Base-by-base conservation (phyloP, 1,140 invertebrate genomes). In the Drosophila miranda region DNA sequence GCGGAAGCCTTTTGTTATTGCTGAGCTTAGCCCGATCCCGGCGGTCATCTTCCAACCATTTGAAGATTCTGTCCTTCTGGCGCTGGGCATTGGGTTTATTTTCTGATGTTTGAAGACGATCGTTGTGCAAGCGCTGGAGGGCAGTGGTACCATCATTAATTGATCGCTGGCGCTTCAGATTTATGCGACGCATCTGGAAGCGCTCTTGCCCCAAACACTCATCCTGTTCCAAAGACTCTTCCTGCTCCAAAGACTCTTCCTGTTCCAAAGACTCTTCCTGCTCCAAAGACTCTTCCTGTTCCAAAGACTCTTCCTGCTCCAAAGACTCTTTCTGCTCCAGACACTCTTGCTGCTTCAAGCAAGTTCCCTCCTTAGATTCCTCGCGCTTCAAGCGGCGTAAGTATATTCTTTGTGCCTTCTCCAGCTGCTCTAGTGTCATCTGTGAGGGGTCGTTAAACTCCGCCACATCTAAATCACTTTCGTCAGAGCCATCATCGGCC, bases 371-470 rank as follows among this genome's bases (percentile, higher is more conserved):
- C 21, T 48, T 23, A 3, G 61, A 16, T 3, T 77, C 46, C 30
- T 72, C 67, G 2, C 56, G 59, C 8, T 16, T 13, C 6, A 66
- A 0, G 6, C 44, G 44, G 0, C 56, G 59, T 23, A 54, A 19
- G 9, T 45, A 70, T 2, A 63, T 9, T 26, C 99, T 97, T 78
- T 98, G 96, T 92, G 99, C 98, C 59, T 98, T 92, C 90, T 99
- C 98, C 83, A 98, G 98, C 89, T 99, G 98, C 0, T 97, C 98
- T 94, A 99, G 96, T 78, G 95, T 94, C 8, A 99, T 91, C 1
- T 96, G 92, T 4, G 95, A 94, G 79, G 96, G 94, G 92, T 99
- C 98, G 71, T 97, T 97, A 54, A 96, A 97, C 92, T 99, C 98
- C 1, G 97, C 97, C 95, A 99, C 97, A 0, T 99, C 92, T 83